phyloP scores from a whole-genome alignment of 2,113 vertebrate genomes.

The Ptilorrhoa leucosticta region DNA sequence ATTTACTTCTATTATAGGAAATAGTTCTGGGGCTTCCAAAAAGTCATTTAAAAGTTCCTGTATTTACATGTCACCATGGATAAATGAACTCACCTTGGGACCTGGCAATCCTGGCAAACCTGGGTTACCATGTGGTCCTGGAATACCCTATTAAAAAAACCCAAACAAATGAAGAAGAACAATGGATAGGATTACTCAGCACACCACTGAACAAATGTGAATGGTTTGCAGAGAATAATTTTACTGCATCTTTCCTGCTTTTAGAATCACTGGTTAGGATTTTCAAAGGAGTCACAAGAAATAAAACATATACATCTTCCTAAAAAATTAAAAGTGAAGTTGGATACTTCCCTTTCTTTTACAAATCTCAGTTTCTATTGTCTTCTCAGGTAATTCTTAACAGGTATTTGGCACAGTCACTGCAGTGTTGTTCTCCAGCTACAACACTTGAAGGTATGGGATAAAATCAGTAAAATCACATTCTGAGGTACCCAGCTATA shows the following conservation, averaged over 20 bases:
- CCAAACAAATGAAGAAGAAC: not conserved
- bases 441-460: not conserved
- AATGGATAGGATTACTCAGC: not conserved
- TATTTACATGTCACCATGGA: not conserved
- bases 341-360: not conserved
- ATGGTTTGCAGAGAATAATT: not conserved
- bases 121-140: slow-evolving; percentile 90
- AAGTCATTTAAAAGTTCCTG: not conserved
- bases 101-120: slow-evolving; percentile 88
- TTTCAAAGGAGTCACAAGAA: not conserved
- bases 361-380: not conserved
- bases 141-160: slow-evolving; percentile 77
- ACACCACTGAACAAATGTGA: not conserved
- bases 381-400: not conserved
- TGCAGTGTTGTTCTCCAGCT: not conserved
- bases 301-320: not conserved
- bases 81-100: slow-evolving; percentile 82
- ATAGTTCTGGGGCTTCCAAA: not conserved
- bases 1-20: not conserved
- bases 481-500: not conserved
- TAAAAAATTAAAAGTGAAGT: not conserved
- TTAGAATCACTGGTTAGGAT: not conserved
- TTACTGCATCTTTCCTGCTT: not conserved
- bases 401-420: not conserved
- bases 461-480: not conserved